These are phyloP conservation scores for Malacoctenus gilli DNA, from an alignment of 2,797 vertebrate genomes.

Conservation along the genomic window DNA sequence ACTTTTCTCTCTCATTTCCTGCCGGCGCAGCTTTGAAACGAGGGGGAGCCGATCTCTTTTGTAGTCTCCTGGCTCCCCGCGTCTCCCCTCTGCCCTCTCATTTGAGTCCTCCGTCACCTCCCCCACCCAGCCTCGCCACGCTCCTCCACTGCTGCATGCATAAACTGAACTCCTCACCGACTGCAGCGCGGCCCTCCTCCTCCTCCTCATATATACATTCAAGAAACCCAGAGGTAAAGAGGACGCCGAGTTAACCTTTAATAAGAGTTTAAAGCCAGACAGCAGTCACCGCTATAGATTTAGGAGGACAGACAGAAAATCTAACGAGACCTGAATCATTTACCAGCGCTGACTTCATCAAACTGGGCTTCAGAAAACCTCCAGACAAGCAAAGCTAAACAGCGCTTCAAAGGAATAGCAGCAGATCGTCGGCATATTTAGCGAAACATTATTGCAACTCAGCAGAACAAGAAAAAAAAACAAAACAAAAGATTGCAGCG, in stretches of 20 bases:
- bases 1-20: conserved; percentile 17
- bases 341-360: too few relatives aligned
- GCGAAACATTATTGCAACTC: too few relatives aligned
- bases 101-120: conserved; percentile 15
- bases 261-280: conserved; percentile 29
- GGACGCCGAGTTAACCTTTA: conserved; percentile 19
- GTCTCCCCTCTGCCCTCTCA: conserved; percentile 20
- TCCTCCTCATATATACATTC: background rate
- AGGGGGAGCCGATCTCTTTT: conserved; percentile 24
- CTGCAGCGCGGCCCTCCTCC: background rate
- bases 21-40: conserved; percentile 30
- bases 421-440: too few relatives aligned
- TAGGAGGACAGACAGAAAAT: conserved; percentile 9
- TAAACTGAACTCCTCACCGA: conserved; percentile 17
- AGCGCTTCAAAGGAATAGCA: too few relatives aligned
- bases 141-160: conserved; percentile 41
- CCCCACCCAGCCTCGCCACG: conserved; percentile 29
- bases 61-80: conserved; percentile 28
- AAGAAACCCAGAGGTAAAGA: conserved; percentile 6
- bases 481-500: too few relatives aligned
- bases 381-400: too few relatives aligned
- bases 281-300: conserved; percentile 11
- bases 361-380: too few relatives aligned
- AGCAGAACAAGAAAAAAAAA: too few relatives aligned
- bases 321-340: background rate